Percentiles rank a stretch among this genome's conserved stretches.
These are phyloP conservation scores for Troglohyphantes excavatus DNA, from an alignment of 2,888 invertebrate species.

Conservation along the genomic window DNA sequence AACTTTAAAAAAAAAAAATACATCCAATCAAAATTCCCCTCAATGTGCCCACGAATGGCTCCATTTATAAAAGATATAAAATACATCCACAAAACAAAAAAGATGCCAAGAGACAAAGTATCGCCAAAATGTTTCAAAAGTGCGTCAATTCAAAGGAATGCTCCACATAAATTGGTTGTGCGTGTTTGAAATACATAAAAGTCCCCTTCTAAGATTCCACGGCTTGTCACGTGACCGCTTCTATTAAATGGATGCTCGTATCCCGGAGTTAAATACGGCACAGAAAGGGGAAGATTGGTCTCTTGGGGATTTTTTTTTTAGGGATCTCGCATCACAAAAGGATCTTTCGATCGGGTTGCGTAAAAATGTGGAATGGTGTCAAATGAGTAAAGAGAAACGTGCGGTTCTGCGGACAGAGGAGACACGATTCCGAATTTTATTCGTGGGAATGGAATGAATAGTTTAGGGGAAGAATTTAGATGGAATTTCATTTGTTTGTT, in stretches of 20 bases:
- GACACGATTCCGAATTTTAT: not conserved
- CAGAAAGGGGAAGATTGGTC: not conserved
- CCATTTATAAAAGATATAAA: slow-evolving; percentile 53
- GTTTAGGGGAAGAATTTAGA: not conserved
- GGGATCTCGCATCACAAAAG: not conserved
- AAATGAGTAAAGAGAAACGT: not conserved
- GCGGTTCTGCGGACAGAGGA: not conserved
- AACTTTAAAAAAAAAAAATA: not conserved
- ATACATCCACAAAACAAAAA: slow-evolving; percentile 22
- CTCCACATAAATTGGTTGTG: slow-evolving; percentile 43
- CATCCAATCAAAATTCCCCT: slow-evolving; percentile 43
- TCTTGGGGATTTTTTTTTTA: not conserved
- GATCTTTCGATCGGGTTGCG: not conserved
- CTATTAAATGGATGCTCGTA: slow-evolving; percentile 50
- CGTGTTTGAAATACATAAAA: slow-evolving; percentile 64
- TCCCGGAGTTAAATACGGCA: slow-evolving; percentile 10
- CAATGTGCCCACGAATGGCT: slow-evolving; percentile 25
- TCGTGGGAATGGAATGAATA: slow-evolving; percentile 5
- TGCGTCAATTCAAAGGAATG: slow-evolving; percentile 35
- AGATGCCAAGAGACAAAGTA: slow-evolving; percentile 4
- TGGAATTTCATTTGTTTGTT: not conserved
- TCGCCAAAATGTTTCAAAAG: slow-evolving; percentile 39
- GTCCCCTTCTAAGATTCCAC: slow-evolving; percentile 20
- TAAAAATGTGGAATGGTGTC: slow-evolving; percentile 5
- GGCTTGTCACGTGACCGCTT: slow-evolving; percentile 34